Percentiles rank a stretch among this genome's conserved stretches.
These are phyloP conservation scores for Petrocephalus zakoni DNA, from an alignment of 2,113 vertebrate species.

Conservation along the genomic window DNA sequence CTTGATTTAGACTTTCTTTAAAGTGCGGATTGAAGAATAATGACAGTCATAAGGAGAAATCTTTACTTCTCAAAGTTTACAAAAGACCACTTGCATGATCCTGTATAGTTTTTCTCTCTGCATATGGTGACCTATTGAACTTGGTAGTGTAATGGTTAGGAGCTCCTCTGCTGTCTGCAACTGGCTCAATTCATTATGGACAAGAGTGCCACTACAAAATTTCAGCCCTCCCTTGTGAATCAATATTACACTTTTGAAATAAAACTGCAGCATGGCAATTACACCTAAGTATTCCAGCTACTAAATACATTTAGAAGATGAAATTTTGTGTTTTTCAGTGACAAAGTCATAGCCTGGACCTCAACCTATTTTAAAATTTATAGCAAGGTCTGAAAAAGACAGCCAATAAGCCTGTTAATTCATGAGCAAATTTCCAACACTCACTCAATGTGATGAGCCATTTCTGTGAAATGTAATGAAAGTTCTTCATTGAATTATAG, in stretches of 20 bases:
- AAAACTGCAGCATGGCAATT: not conserved
- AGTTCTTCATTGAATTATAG: not conserved
- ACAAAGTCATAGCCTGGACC: not conserved
- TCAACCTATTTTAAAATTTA: not conserved
- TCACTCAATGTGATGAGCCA: not conserved
- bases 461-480: not conserved
- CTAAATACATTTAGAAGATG: not conserved
- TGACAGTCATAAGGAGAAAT: not conserved
- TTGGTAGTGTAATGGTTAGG: not conserved
- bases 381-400: not conserved
- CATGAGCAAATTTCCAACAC: not conserved
- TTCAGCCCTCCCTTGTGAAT: not conserved
- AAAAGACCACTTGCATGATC: not conserved
- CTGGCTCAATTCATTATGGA: not conserved
- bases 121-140: too few relatives aligned
- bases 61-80: not conserved
- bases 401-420: not conserved
- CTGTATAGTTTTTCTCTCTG: too few relatives aligned
- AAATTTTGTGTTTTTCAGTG: not conserved
- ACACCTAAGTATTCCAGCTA: not conserved
- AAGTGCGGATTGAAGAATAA: not conserved
- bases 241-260: not conserved
- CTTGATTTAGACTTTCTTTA: not conserved
- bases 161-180: not conserved
- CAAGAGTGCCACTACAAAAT: not conserved